A percentile compares a stretch with the other conserved stretches of the same genome.
Evolutionary conservation across 2,888 invertebrate genomes (phyloP).

Genomic region (Lasioglossum vierecki): DNA sequence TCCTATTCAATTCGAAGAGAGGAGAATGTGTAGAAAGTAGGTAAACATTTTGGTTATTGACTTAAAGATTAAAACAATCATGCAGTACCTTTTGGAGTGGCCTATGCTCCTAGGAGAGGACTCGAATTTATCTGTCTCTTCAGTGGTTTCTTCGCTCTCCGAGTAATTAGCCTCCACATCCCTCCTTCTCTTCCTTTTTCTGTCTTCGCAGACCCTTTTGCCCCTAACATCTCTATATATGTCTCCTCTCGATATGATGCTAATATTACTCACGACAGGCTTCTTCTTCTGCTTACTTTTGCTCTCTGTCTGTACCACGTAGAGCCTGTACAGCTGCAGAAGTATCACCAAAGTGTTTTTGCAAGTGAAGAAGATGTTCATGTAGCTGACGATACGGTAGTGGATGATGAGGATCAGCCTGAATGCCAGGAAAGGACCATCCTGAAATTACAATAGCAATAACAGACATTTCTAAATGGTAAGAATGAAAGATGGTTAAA

Average conservation of each 20-base stretch:
- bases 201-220: slow-evolving; percentile 61
- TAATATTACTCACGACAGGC: slow-evolving; percentile 74
- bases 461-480: neutral
- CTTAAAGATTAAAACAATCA: neutral
- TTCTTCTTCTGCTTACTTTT: slow-evolving; percentile 80
- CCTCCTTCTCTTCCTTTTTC: slow-evolving; percentile 62
- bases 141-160: slow-evolving; percentile 76
- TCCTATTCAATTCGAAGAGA: slow-evolving; percentile 73
- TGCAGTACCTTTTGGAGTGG: slow-evolving; percentile 62
- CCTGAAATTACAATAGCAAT: slow-evolving; percentile 84
- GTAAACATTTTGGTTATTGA: neutral
- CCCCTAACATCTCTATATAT: slow-evolving; percentile 65
- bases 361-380: slow-evolving; percentile 98
- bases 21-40: neutral
- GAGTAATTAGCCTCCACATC: slow-evolving; percentile 71
- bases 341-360: slow-evolving; percentile 95
- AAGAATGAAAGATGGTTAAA: neutral
- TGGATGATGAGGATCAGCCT: slow-evolving; percentile 93
- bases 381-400: slow-evolving; percentile 95
- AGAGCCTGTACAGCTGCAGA: slow-evolving; percentile 93
- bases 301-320: slow-evolving; percentile 91
- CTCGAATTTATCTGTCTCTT: slow-evolving; percentile 76
- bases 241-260: slow-evolving; percentile 77
- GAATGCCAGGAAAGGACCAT: slow-evolving; percentile 95
- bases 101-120: slow-evolving; percentile 64